Base-by-base conservation (phyloP, 2,113 vertebrate species). In the western clawed frog (Xenopus tropicalis) region DNA sequence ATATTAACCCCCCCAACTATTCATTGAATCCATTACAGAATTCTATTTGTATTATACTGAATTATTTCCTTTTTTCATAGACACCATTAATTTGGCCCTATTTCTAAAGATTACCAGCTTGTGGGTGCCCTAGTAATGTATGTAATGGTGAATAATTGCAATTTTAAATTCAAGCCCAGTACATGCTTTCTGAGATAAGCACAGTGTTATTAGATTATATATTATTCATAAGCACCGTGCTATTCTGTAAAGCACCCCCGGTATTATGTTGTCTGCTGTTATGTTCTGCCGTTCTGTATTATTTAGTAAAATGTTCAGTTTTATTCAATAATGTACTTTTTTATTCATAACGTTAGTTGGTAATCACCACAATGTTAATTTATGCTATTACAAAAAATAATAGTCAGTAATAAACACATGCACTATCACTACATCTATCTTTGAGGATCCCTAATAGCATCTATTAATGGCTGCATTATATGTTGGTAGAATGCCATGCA, bases 291-390 rank as follows among this genome's bases (percentile, higher is more conserved):
- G n/a, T 19, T n/a, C 22, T 67, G 42, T n/a, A 74, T 66, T 74
- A 74, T 67, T 58, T 74, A 74, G 64, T 61, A 25, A 48, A 67
- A 59, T 24, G 63, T 43, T 74, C 44, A 25, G 14, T 59, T 74
- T 66, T 59, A 74, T 74, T 74, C 63, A 74, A 74, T 67, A 74
- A 74, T 67, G 51, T 37, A 59, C 54, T 74, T 66, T 59, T 29
- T 23, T 74, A 66, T 74, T 74, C 63, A 66, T 59, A 22, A 48
- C 64, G 46, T 12, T 66, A 59, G 22, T 37, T 21, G 12, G 42
- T 74, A 66, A 67, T 74, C 52, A 74, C 71, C 11, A 17, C 54
- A 58, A 20, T 59, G 42, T 59, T 74, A 74, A 66, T 66, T 67
- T 74, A 66, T 66, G 16, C 54, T 66, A 74, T 59, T 66, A 74